Base-by-base conservation (phyloP, 2,113 vertebrate species). In the Xenopus laevis region DNA sequence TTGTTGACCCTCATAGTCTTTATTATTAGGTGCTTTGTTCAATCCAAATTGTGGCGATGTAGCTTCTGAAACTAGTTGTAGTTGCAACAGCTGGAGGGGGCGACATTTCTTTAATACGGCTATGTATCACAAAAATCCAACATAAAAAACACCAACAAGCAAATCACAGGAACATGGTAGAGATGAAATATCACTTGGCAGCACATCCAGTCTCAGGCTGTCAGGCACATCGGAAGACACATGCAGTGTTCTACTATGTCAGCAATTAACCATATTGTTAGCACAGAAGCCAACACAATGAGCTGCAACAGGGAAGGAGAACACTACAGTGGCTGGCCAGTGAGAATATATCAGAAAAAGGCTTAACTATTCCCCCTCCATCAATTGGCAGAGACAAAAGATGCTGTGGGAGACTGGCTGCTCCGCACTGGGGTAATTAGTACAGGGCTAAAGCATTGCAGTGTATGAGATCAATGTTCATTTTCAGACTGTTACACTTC, bases 131-230 rank as follows among this genome's bases (percentile, higher is more conserved):
- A n/a, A 21, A 59, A 17, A 59, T 16, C 2, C n/a, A n/a, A 16
- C 13, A 2, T 16, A n/a, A 13, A 59, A 59, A 20, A 59, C 15
- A 59, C 17, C 1, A 40, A 9, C 7, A 4, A 59, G 27, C 20
- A 53, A 75, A 75, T 63, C 58, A 62, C 13, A 52, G 57, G 73
- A 75, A 67, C 58, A 53, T 30, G 44, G 21, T 30, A 69, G 45
- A 47, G 45, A 47, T 75, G 65, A 75, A 69, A 75, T 75, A 44
- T 45, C 50, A 63, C 61, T 74, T 68, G 73, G 73, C 73, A 75
- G 73, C 59, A 75, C 65, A 75, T 75, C 68, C 65, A 62, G 57
- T 75, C 57, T 75, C 65, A 59, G 46, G 59, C 27, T 68, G 44
- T 74, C 65, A 60, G 65, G 55, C 58, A 74, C 72, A 74, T 74